A percentile compares a stretch with the other conserved stretches of the same genome.
Evolutionary conservation across 2,888 invertebrate genomes (phyloP).

Genomic region (Gisinianus flammeolus): DNA sequence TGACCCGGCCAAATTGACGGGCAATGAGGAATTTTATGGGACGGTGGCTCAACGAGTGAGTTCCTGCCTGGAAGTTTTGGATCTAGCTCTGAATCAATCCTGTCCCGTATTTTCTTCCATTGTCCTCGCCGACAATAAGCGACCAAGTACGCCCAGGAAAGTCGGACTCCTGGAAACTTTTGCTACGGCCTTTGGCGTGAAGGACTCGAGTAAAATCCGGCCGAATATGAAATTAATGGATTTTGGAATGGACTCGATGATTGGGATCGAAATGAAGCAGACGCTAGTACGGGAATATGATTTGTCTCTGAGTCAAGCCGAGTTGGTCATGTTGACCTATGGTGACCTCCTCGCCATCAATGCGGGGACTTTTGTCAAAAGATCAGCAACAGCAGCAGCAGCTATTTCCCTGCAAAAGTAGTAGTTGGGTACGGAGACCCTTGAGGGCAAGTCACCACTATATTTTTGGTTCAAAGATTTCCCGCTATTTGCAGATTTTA

Average conservation of each 20-base stretch:
- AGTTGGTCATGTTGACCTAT: slow-evolving; percentile 61
- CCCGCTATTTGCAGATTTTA: too few relatives aligned
- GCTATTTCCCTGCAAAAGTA: too few relatives aligned
- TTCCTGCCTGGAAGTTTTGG: slow-evolving; percentile 77
- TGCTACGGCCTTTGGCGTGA: slow-evolving; percentile 64
- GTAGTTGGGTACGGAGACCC: too few relatives aligned
- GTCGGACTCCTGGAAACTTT: slow-evolving; percentile 61
- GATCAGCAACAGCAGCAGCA: too few relatives aligned
- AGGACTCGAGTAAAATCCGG: slow-evolving; percentile 63
- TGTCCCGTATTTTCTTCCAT: slow-evolving; percentile 72
- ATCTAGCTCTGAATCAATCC: slow-evolving; percentile 70
- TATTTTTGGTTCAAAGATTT: too few relatives aligned
- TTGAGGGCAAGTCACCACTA: too few relatives aligned
- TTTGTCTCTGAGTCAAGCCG: slow-evolving; percentile 64
- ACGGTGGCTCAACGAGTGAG: slow-evolving; percentile 84
- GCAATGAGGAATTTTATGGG: slow-evolving; percentile 71
- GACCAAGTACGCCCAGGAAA: slow-evolving; percentile 53
- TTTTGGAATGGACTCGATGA: slow-evolving; percentile 68
- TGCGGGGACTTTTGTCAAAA: slow-evolving; percentile 23
- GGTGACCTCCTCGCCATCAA: slow-evolving; percentile 28
- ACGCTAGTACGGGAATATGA: slow-evolving; percentile 65
- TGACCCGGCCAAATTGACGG: slow-evolving; percentile 59
- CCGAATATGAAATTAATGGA: slow-evolving; percentile 66
- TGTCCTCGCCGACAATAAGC: slow-evolving; percentile 63
- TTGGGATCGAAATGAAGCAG: slow-evolving; percentile 68